Evolutionary conservation across 2,113 vertebrate species (phyloP).

Genomic region (Xiphophorus hellerii): DNA sequence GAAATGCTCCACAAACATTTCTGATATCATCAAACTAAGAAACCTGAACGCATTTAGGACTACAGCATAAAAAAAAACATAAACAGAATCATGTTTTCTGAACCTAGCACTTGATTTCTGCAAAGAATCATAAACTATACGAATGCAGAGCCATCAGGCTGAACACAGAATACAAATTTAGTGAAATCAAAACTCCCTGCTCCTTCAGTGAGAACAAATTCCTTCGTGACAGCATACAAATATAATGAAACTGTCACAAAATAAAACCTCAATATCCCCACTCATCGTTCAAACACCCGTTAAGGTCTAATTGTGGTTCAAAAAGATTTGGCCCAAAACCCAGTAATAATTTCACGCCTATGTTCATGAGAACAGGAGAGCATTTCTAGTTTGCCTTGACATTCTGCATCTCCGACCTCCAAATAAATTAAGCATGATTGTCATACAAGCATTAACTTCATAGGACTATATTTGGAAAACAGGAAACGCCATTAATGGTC

Average conservation of each 20-base stretch:
- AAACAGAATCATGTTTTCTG: not conserved
- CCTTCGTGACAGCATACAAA: too few species aligned
- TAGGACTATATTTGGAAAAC: slow-evolving; percentile 74
- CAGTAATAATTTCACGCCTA: not conserved
- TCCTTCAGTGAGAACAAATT: not conserved
- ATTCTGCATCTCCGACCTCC: slow-evolving; percentile 21
- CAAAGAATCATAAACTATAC: not conserved
- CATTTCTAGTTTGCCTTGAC: not conserved
- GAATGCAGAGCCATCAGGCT: too few species aligned
- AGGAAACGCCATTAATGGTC: slow-evolving; percentile 63
- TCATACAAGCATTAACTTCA: slow-evolving; percentile 34
- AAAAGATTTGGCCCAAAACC: too few species aligned
- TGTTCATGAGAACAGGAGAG: not conserved
- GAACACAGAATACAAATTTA: not conserved
- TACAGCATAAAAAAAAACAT: not conserved
- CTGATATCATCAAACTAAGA: slow-evolving; percentile 30
- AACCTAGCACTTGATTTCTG: slow-evolving; percentile 6
- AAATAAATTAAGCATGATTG: slow-evolving; percentile 14
- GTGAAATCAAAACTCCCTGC: not conserved
- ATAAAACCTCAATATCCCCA: not conserved
- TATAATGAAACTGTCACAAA: not conserved
- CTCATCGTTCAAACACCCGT: not conserved
- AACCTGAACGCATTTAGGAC: not conserved
- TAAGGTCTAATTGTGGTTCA: too few species aligned
- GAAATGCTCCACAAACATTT: slow-evolving; percentile 29